Evolutionary conservation across 2,888 invertebrate genomes (phyloP), one percentile per base, ranked within the genome.

Genomic region (Eledona agricola): DNA sequence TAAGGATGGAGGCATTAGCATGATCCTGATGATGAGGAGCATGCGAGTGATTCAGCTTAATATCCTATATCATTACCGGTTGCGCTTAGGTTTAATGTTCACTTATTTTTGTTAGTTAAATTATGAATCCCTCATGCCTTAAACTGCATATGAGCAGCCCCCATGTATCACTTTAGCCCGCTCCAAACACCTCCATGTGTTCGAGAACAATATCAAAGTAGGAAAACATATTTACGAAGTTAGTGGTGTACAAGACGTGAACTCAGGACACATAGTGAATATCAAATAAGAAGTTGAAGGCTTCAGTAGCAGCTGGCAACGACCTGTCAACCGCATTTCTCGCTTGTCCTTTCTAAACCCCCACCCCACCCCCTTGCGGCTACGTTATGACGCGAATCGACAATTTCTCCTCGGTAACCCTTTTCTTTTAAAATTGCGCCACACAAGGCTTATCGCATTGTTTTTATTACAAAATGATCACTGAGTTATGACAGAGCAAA

Each of bases 201-300:
- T 62, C 52, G 60, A 63, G 62, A 64, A 65, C 66, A 67, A 67
- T 68, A 67, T 65, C 65, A 59, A 57, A 66, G 66, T 59, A 64
- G 58, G 62, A 64, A 67, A 69, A 67, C 67, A 68, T 66, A 67
- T 67, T 69, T 69, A 66, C 66, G 61, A 70, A 66, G 69, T 67
- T 68, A 57, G 64, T 59, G 64, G 64, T 68, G 64, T 67, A 70
- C 69, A 69, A 65, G 63, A 67, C 66, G 65, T 63, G 61, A 67
- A 62, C 60, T 60, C 54, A 52, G 64, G 63, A 70, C 71, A 71
- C 69, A 71, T 62, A 66, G 71, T 70, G 74, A 73, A 73, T 73
- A 72, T 71, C 68, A 73, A 73, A 73, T 74, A 71, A 72, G 72
- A 71, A 72, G 69, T 70, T 71, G 70, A 70, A 71, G 70, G 69